Evolutionary conservation across 2,888 invertebrate genomes (phyloP).

Genomic region (Schrankia costaestrigalis): DNA sequence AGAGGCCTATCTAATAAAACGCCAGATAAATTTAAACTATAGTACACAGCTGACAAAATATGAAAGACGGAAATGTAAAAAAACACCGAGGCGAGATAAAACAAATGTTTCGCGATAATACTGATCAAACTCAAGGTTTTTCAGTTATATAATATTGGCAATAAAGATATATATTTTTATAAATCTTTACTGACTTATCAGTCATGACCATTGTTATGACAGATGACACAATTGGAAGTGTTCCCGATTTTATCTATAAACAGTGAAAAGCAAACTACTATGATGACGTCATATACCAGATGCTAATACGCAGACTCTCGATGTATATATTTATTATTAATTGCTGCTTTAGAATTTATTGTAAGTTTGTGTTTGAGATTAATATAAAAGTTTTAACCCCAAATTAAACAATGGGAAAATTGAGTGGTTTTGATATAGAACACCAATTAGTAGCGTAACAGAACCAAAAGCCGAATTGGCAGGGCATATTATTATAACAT

Average conservation of each 20-base stretch:
- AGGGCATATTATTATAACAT: no score
- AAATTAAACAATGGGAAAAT: no score
- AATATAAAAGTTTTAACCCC: no score
- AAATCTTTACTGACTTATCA: background rate
- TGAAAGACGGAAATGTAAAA: conserved; percentile 5
- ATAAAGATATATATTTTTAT: background rate
- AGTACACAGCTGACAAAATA: no score
- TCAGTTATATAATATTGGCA: conserved; percentile 4
- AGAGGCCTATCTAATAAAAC: no score
- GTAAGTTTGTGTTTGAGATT: no score
- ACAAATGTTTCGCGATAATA: conserved; percentile 4
- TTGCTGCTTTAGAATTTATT: conserved; percentile 11
- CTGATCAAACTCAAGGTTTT: background rate
- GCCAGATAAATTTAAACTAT: no score
- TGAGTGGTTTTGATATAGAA: no score
- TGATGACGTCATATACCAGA: conserved; percentile 33
- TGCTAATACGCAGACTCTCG: conserved; percentile 19
- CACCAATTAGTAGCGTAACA: no score
- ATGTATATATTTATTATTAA: conserved; percentile 15
- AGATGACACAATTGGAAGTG: conserved; percentile 28
- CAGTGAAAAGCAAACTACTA: conserved; percentile 31
- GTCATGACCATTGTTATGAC: conserved; percentile 18
- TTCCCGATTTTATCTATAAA: conserved; percentile 27
- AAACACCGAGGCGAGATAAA: background rate
- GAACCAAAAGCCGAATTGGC: no score